Base-by-base conservation (phyloP, 1,140 invertebrate species). In the Plodia interpunctella region DNA sequence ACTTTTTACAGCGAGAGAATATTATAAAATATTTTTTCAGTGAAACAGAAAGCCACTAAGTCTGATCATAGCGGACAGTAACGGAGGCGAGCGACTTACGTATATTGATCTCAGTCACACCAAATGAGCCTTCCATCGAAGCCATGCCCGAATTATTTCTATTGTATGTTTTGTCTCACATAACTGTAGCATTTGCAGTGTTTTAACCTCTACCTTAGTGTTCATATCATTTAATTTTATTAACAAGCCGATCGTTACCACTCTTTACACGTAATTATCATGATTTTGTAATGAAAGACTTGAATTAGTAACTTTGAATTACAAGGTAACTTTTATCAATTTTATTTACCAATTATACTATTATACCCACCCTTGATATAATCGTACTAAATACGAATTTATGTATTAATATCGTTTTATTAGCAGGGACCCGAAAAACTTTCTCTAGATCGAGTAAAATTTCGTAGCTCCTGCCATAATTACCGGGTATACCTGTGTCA, bases 61-160 rank as follows among this genome's bases (percentile, higher is more conserved):
- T 15, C 5, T 44, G n/a, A n/a, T n/a, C 2, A 4, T 3, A 44
- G 15, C 15, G 15, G 13, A 17, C 9, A 25, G 21, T 44, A 44
- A n/a, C 38, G 13, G 38, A 44, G 38, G 38, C 38, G n/a, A 15
- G 38, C 38, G 38, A 44, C 38, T 44, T 44, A 35, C n/a, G 20
- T 53, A 53, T 9, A 32, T 8, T 53, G 51, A 53, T 53, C 51
- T 53, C 51, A 53, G 21, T 53, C 19, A 53, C 51, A 53, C 51
- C 20, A 53, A 44, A 53, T n/a, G 51, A 53, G 51, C 51, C 49
- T 53, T 53, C 51, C 13, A 44, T 44, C 38, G 15, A 44, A 44
- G 38, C 38, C 15, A 15, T 44, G 15, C 38, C 38, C 51, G 49
- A 19, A 51, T 51, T 51, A 53, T 53, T 25, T 25, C 11, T 51